Conservation (phyloP, 2,888 invertebrate genomes). For the Synergus itoensis region DNA sequence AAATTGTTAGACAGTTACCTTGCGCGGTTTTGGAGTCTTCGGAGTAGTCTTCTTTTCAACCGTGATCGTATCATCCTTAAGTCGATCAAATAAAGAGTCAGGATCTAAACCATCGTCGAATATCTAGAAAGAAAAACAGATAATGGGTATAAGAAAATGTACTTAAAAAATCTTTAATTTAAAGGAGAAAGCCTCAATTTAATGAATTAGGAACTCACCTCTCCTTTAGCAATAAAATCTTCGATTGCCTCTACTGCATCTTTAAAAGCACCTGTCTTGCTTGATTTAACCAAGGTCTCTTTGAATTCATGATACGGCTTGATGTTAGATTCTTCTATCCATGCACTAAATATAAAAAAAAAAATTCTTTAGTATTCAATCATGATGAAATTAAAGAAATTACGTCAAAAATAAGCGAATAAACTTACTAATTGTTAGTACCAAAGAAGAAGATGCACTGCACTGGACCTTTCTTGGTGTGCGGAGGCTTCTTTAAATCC, state of each 20-base stretch:
- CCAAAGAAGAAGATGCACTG: slow-evolving; percentile 97
- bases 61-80: slow-evolving; percentile 80
- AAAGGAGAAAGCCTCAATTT: slow-evolving; percentile 23
- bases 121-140: slow-evolving; percentile 68
- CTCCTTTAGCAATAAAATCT: slow-evolving; percentile 86
- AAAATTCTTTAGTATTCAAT: slow-evolving; percentile 41
- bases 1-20: slow-evolving; percentile 66
- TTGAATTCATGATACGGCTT: slow-evolving; percentile 90
- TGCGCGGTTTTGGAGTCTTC: slow-evolving; percentile 77
- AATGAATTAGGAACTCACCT: slow-evolving; percentile 78
- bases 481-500: slow-evolving; percentile 86
- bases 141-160: background rate
- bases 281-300: slow-evolving; percentile 86
- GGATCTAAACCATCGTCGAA: slow-evolving; percentile 81
- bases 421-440: slow-evolving; percentile 95
- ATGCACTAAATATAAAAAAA: slow-evolving; percentile 84
- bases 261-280: slow-evolving; percentile 87
- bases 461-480: slow-evolving; percentile 81
- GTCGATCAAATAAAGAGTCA: slow-evolving; percentile 86
- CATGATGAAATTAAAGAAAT: background rate
- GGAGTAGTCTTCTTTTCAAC: slow-evolving; percentile 74
- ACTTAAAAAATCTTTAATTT: background rate
- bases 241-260: slow-evolving; percentile 90
- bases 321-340: slow-evolving; percentile 92
- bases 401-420: background rate